Base-by-base conservation (phyloP, 2,113 vertebrate genomes). In the Paracanthobrama guichenoti region DNA sequence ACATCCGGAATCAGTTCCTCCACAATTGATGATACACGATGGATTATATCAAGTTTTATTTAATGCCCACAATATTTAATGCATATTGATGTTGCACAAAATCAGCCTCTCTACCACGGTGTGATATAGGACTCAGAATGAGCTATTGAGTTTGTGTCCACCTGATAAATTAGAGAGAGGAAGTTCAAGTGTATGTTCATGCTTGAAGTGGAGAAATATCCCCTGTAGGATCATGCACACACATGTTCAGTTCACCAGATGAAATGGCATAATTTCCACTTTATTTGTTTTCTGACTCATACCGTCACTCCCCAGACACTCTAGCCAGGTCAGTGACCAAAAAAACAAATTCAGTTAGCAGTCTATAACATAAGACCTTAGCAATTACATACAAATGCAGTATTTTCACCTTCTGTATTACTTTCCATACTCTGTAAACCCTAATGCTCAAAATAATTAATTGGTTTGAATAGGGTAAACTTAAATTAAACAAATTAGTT, bases 111-210 rank as follows among this genome's bases (percentile, higher is more conserved):
- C n/a, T 79, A 28, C n/a, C n/a, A 62, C 18, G 5, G 6, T 3
- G 35, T 78, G 75, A 78, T 78, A 22, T 31, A 42, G 6, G 22
- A 78, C 31, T 59, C 22, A 26, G 39, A 42, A 60, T 64, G 57
- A 84, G 55, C 12, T 76, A 84, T 84, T 20, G 72, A 66, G 60
- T 84, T 77, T 84, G 46, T 84, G 59, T 26, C 50, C 28, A 55
- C 2, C 60, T 84, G 60, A 84, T 64, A 76, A 50, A 77, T 67
- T 46, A 84, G 59, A 55, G 60, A 42, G 14, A 20, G 35, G 35
- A 46, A 6, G n/a, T 79, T 44, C 7, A 62, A 12, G 13, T 46
- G 39, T 26, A 79, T 24, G 3, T 76, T 57, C 10, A 18, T 44
- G n/a, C n/a, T 44, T n/a, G 13, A 35, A 39, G 13, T 60, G 55